phyloP scores from a whole-genome alignment of 2,113 vertebrate genomes.

The Pomatorhinus ruficollis region DNA sequence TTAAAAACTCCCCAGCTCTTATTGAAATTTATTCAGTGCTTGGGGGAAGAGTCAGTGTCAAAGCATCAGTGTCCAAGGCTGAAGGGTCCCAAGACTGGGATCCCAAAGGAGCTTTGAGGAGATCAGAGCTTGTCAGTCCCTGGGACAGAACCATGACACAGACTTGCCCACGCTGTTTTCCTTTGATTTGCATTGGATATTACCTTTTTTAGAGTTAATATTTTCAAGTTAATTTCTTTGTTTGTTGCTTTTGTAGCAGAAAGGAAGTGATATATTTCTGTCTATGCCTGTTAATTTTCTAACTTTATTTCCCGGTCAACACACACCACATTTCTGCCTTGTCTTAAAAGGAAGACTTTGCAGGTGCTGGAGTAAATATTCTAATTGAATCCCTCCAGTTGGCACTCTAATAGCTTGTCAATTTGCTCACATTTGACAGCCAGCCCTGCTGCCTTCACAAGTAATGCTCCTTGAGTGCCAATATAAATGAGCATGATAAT shows the following conservation, averaged over 20 bases:
- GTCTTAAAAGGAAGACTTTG: constrained; percentile 6
- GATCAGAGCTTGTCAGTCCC: background rate
- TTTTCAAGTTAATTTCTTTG: background rate
- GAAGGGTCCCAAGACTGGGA: background rate
- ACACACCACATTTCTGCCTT: background rate
- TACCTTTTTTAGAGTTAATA: background rate
- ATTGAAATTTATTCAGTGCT: background rate
- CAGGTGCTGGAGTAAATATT: background rate
- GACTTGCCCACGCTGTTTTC: background rate
- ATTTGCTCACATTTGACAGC: constrained; percentile 33
- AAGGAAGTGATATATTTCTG: background rate
- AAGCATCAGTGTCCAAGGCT: background rate
- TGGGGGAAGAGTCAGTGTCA: background rate
- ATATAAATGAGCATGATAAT: constrained; percentile 9
- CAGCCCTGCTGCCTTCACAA: constrained; percentile 31
- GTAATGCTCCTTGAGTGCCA: constrained; percentile 17
- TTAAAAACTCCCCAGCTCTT: background rate
- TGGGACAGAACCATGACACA: background rate
- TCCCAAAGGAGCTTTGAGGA: background rate
- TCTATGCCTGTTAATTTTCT: constrained; percentile 18
- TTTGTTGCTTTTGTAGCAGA: background rate
- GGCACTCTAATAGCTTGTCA: background rate
- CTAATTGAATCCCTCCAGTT: constrained; percentile 36
- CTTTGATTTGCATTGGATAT: background rate
- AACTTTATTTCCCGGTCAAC: background rate